Evolutionary conservation across 1,140 invertebrate species (phyloP).

Genomic region (Zaprionus inermis): DNA sequence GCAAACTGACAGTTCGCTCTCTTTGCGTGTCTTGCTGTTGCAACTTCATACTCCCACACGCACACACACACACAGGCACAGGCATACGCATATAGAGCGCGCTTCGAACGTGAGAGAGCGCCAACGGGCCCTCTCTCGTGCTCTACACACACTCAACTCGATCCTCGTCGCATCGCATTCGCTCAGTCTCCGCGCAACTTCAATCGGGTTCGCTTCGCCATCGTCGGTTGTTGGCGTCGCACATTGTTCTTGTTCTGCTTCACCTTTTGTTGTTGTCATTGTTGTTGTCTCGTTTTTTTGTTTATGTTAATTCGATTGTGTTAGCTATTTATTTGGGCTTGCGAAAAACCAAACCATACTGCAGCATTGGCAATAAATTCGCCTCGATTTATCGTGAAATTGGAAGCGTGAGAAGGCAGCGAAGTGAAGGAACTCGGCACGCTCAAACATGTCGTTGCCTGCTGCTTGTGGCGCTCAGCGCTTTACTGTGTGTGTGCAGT

Average conservation of each 20-base stretch:
- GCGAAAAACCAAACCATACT: constrained; percentile 31
- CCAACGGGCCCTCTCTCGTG: background rate
- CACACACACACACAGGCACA: background rate
- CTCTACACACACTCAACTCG: background rate
- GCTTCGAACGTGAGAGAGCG: background rate
- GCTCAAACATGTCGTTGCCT: constrained; percentile 18
- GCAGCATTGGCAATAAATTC: constrained; percentile 70
- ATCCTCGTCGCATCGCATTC: constrained; percentile 14
- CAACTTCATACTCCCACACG: constrained; percentile 1
- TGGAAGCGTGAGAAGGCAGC: constrained; percentile 65
- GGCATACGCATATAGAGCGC: background rate
- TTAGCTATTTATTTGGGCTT: constrained; percentile 61
- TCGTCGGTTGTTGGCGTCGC: constrained; percentile 7
- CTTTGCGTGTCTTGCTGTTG: background rate
- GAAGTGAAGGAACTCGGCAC: constrained; percentile 31
- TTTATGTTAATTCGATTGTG: constrained; percentile 72
- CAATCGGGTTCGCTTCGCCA: constrained; percentile 44
- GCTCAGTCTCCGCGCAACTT: constrained; percentile 50
- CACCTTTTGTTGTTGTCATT: constrained; percentile 26
- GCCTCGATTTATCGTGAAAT: constrained; percentile 58
- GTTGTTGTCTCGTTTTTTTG: constrained; percentile 41
- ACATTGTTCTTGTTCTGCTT: constrained; percentile 16
- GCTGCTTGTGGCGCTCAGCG: constrained; percentile 5
- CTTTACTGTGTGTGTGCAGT: constrained; percentile 10
- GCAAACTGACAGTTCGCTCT: background rate